Evolutionary conservation across 2,797 vertebrate genomes (phyloP).

Genomic region (Mionectes olivaceus): DNA sequence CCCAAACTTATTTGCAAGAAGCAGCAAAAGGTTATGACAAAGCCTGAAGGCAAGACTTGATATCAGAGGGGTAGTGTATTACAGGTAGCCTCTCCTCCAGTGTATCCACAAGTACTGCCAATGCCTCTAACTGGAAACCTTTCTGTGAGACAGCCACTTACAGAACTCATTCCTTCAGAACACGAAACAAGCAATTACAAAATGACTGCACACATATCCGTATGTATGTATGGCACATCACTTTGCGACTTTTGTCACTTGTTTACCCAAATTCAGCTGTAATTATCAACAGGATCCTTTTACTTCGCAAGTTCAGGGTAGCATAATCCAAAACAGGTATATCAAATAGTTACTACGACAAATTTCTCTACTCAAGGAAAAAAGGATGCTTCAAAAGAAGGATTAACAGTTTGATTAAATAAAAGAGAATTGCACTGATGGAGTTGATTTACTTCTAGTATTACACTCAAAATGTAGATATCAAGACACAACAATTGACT

Average conservation of each 20-base stretch:
- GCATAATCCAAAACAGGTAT: not conserved
- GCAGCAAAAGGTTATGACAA: not conserved
- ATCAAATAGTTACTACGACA: not conserved
- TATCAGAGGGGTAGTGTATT: no score
- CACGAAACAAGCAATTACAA: not conserved
- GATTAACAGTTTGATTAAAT: not conserved
- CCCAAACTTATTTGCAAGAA: not conserved
- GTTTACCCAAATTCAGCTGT: not conserved
- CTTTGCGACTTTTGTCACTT: not conserved
- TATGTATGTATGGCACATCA: not conserved
- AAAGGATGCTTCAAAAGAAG: not conserved
- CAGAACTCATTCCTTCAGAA: not conserved
- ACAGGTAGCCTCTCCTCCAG: not conserved
- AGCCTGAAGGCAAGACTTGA: not conserved
- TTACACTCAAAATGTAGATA: not conserved
- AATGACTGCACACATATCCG: not conserved
- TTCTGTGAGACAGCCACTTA: not conserved
- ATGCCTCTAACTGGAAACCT: not conserved
- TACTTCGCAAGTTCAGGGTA: not conserved
- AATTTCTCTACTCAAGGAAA: not conserved
- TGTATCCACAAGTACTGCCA: fast-evolving
- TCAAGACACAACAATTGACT: not conserved
- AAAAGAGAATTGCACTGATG: not conserved
- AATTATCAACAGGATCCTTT: not conserved
- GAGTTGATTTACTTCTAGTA: not conserved